Evolutionary conservation across 1,140 invertebrate genomes (phyloP).

Genomic region (Hirudo medicinalis): DNA sequence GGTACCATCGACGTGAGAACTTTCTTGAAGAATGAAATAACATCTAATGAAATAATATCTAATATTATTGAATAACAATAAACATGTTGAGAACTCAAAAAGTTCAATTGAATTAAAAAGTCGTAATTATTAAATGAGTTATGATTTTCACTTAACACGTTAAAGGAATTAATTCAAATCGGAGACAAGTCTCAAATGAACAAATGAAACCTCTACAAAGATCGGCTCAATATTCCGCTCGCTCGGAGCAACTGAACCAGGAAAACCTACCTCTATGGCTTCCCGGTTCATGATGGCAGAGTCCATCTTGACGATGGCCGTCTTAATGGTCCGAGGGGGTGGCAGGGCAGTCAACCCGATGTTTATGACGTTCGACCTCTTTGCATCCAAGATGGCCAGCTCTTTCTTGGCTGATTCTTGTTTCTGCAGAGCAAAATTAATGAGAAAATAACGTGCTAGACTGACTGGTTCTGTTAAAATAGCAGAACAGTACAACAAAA

Average conservation of each 20-base stretch:
- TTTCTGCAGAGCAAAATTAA: conserved; percentile 50
- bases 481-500: neutral
- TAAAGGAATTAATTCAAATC: too few species aligned
- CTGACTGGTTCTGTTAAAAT: neutral
- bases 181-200: neutral
- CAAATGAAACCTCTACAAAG: neutral
- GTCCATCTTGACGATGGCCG: conserved; percentile 98
- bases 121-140: too few species aligned
- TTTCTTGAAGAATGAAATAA: conserved; percentile 51
- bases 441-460: neutral
- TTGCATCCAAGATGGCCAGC: conserved; percentile 87
- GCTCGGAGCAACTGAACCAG: neutral
- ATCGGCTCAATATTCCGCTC: neutral
- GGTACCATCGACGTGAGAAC: conserved; percentile 85
- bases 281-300: conserved; percentile 93
- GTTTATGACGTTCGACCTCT: conserved; percentile 96
- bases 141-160: too few species aligned
- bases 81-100: neutral
- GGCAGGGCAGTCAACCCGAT: conserved; percentile 99
- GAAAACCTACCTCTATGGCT: conserved; percentile 65
- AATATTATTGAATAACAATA: too few species aligned
- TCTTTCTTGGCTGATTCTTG: conserved; percentile 85
- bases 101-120: too few species aligned
- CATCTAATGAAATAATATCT: neutral
- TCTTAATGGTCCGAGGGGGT: conserved; percentile 83